Evolutionary conservation across 2,888 invertebrate species (phyloP), one percentile per base, ranked within the genome.

Genomic region (Drosophila kuntzei): DNA sequence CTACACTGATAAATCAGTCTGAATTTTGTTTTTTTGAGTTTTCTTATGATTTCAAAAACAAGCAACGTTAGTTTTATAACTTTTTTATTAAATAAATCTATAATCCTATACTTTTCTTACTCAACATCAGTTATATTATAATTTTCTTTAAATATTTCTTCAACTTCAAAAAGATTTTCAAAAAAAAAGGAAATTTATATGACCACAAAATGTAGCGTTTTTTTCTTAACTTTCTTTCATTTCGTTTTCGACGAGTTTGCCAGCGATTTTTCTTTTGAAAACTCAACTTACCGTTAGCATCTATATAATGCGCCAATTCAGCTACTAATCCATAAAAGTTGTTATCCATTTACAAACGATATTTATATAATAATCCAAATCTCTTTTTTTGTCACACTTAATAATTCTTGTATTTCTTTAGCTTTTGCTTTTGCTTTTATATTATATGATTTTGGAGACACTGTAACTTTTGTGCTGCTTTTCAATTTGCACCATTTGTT

Each of bases 271-370:
- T 37, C n/a, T 16, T 39, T 7, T 3, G 1, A 20, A 6, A 22
- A 9, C 11, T 22, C 14, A 25, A 83, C 85, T 85, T 51, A 85
- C 85, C 85, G 62, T 84, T 71, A 64, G 81, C 82, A 81, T 85
- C 75, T 29, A 84, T 75, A 63, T 58, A 89, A 68, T 71, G 70
- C 74, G 70, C 61, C 55, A 81, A 69, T 58, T 84, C 85, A 72
- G 87, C 89, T 72, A 73, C 85, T 85, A 85, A 85, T 85, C 85
- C 85, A 89, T 66, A 89, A 53, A 77, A 55, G 60, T 74, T 61
- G 72, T 79, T 72, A 83, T 88, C 83, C 83, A 83, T 83, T 63
- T 63, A 73, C 69, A 69, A 32, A 44, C 25, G 49, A 39, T 64
- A 76, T 50, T 32, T 61, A 8, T 32, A 27, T 37, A 47, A 14